Evolutionary conservation across 2,888 invertebrate genomes (phyloP).

Genomic region (Tetragonisca angustula): DNA sequence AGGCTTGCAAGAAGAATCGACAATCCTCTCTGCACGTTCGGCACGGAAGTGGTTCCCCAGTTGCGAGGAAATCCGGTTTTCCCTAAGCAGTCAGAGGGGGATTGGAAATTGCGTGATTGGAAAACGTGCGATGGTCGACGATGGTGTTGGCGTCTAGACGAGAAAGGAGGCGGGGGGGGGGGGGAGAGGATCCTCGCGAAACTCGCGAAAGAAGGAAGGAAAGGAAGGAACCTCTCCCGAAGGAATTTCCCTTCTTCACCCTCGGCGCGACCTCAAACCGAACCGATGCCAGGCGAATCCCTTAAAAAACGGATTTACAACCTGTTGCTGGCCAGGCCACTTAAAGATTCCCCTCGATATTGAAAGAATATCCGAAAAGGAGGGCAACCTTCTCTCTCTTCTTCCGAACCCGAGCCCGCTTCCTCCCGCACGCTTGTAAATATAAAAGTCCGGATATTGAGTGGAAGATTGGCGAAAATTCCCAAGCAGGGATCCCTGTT

Average conservation of each 20-base stretch:
- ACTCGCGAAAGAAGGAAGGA: constrained; percentile 46
- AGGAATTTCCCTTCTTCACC: constrained; percentile 81
- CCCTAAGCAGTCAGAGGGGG: constrained; percentile 57
- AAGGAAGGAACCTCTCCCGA: constrained; percentile 73
- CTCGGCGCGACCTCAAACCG: constrained; percentile 80
- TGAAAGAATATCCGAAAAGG: constrained; percentile 83
- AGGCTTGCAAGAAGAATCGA: neutral
- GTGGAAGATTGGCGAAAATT: constrained; percentile 71
- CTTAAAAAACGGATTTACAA: constrained; percentile 84
- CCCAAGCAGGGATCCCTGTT: constrained; percentile 4
- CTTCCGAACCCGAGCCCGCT: constrained; percentile 64
- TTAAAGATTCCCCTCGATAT: constrained; percentile 85
- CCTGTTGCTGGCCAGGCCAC: constrained; percentile 83
- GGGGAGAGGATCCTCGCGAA: constrained; percentile 34
- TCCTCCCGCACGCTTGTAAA: constrained; percentile 79
- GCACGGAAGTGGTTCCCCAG: constrained; percentile 60
- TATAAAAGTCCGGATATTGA: constrained; percentile 81
- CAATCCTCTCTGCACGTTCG: constrained; percentile 24
- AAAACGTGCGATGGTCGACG: constrained; percentile 79
- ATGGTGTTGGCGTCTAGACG: constrained; percentile 76
- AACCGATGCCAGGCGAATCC: constrained; percentile 77
- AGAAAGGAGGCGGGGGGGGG: constrained; percentile 29
- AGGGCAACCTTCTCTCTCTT: constrained; percentile 67
- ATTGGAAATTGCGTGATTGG: constrained; percentile 80
- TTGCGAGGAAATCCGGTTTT: constrained; percentile 69